Base-by-base conservation (phyloP, 1,140 invertebrate species). In the Aphidius ervi region DNA sequence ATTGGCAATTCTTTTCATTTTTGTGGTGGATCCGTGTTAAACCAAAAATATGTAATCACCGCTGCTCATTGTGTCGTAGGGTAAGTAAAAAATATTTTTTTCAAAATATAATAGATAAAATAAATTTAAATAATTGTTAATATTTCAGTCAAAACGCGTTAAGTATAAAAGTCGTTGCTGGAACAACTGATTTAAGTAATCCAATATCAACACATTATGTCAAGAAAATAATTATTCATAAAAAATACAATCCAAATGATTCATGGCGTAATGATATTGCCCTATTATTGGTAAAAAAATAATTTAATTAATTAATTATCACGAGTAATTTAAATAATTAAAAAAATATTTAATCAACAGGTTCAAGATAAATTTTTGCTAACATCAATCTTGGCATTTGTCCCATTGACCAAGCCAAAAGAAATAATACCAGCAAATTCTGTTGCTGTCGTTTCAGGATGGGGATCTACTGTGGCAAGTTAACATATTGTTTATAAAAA, bases 11-110 rank as follows among this genome's bases (percentile, higher is more conserved):
- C 45, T 40, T 65, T 63, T 39, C 68, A 71, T 53, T 73, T 72
- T 61, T 86, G 84, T 63, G 82, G 83, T 6, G 81, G 76, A 9
- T 77, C 79, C 20, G 67, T 84, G 16, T 75, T 84, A 61, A 83
- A 73, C 57, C 56, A 69, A 58, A 61, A 69, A 59, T 82, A 81
- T 61, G 70, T 82, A 6, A 64, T 83, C 41, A 83, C 81, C 0
- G 82, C 81, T 4, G 80, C 80, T 53, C 82, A 83, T 60, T 83
- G 82, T 58, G 73, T 82, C n/a, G 0, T 16, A 4, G 46, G 43
- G 55, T 61, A 54, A 43, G 56, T 56, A 41, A 50, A 6, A 9
- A 49, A 40, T 23, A 8, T 52, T 37, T 43, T 9, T 16, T 10
- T 8, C 4, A 4, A 6, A 59, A 42, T 6, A 31, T 45, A 53